A percentile compares a stretch with the other conserved stretches of the same genome.
phyloP scores from a whole-genome alignment of 2,113 vertebrate genomes.

The Coracopsis vasa region DNA sequence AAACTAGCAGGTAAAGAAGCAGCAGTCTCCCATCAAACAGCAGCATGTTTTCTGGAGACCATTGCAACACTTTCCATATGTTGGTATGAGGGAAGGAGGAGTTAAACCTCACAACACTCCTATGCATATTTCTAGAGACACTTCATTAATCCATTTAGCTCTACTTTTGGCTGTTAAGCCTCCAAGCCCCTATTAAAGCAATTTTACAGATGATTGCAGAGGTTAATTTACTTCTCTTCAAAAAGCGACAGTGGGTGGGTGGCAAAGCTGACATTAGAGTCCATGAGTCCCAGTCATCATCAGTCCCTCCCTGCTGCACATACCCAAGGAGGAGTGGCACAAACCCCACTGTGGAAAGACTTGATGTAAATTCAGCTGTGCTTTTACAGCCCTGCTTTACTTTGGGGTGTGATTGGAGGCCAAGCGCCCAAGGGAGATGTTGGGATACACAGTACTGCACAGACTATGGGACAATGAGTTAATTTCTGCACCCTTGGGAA shows the following conservation, averaged over 20 bases:
- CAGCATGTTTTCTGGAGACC: background rate
- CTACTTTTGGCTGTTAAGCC: background rate
- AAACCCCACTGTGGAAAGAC: background rate
- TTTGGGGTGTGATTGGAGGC: background rate
- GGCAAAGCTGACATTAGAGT: background rate
- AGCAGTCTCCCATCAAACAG: background rate
- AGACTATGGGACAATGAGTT: background rate
- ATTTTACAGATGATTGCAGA: slow-evolving; percentile 57
- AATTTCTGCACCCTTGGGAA: background rate
- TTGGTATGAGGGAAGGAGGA: background rate
- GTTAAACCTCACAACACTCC: background rate
- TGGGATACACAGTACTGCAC: background rate
- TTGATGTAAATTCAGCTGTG: background rate
- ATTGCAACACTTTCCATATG: background rate
- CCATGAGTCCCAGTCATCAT: background rate
- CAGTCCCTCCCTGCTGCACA: background rate
- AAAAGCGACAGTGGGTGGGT: slow-evolving; percentile 1
- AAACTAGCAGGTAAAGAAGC: background rate
- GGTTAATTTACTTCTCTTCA: slow-evolving; percentile 49
- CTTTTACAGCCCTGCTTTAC: background rate
- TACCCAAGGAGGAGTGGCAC: background rate
- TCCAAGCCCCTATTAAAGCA: background rate
- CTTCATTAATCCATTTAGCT: slow-evolving; percentile 39
- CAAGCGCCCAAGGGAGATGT: background rate
- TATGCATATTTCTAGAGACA: background rate